Evolutionary conservation across 2,113 vertebrate species (phyloP), one percentile per base, ranked within the genome.

Genomic region (Hippoglossus stenolepis): DNA sequence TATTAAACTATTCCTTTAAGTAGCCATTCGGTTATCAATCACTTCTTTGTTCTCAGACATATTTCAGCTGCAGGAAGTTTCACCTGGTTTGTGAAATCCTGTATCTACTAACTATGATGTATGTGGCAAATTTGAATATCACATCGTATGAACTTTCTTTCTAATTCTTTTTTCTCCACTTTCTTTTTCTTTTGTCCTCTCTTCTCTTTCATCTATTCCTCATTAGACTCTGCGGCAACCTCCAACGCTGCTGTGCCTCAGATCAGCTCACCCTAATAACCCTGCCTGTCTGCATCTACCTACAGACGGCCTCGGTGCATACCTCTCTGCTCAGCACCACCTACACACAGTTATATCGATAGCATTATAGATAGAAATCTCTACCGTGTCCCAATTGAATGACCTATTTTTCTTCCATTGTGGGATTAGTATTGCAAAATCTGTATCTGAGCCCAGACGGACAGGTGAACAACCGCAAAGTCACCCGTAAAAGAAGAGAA

Each of bases 201-300:
- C 53, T 20, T 57, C 65, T 54, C 35, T 87, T 86, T 85, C 21
- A 75, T 60, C 38, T 13, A 13, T 57, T 59, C 17, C 71, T 64
- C 57, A 68, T 81, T 56, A 61, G 43, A 82, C 47, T 20, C 28
- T 2, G 56, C 28, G 28, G 31, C 65, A 85, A 73, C 75, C 65
- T 72, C 68, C 20, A 56, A 24, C 9, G 3, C 60, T 45, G 26
- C 51, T 70, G 60, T 1, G 23, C 40, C 70, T 81, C 61, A 57
- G 65, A 77, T 77, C 53, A 24, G 64, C 21, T 77, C 45, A 69
- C 65, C 43, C 31, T 78, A 63, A 64, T 83, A 58, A 80, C 58
- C 54, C 63, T 70, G 66, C 18, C 77, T 79, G 71, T 85, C 81
- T 77, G 63, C 72, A 62, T 57, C 49, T 60, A 61, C 73, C 73